A percentile compares a stretch with the other conserved stretches of the same genome.
Conservation (phyloP, 1,140 invertebrate genomes). For the Panagrolaimus sp. region DNA sequence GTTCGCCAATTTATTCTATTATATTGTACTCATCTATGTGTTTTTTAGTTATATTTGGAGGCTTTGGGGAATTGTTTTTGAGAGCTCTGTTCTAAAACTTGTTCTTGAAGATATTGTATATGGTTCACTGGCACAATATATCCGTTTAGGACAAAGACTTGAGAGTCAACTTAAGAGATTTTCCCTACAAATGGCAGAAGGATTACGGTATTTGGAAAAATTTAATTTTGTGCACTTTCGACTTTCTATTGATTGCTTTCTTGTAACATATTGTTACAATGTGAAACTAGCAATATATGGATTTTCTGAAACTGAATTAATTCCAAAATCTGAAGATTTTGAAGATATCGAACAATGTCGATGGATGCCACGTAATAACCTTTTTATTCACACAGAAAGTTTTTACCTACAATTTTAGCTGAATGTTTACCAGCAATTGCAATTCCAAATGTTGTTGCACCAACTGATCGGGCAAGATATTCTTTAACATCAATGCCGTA, state of each 20-base stretch:
- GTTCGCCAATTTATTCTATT: background rate
- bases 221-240: slow-evolving; percentile 5
- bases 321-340: background rate
- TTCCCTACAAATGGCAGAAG: slow-evolving; percentile 3
- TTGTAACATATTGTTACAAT: slow-evolving; percentile 3
- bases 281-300: background rate
- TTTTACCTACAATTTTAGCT: background rate
- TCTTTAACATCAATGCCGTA: background rate
- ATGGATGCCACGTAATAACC: background rate
- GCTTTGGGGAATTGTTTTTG: slow-evolving; percentile 5
- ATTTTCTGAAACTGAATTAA: background rate
- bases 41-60: slow-evolving; percentile 2
- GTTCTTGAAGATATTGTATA: slow-evolving; percentile 4
- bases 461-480: background rate
- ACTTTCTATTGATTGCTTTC: background rate
- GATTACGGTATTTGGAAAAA: slow-evolving; percentile 1
- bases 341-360: slow-evolving; percentile 1
- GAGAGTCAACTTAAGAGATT: background rate
- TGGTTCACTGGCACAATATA: background rate
- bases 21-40: background rate
- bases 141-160: background rate
- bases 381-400: no score
- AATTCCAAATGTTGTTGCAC: background rate
- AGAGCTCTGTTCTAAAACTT: background rate
- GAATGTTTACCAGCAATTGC: background rate